Evolutionary conservation across 1,140 invertebrate genomes (phyloP), one percentile per base, ranked within the genome.

Genomic region (Holotrichia oblita): DNA sequence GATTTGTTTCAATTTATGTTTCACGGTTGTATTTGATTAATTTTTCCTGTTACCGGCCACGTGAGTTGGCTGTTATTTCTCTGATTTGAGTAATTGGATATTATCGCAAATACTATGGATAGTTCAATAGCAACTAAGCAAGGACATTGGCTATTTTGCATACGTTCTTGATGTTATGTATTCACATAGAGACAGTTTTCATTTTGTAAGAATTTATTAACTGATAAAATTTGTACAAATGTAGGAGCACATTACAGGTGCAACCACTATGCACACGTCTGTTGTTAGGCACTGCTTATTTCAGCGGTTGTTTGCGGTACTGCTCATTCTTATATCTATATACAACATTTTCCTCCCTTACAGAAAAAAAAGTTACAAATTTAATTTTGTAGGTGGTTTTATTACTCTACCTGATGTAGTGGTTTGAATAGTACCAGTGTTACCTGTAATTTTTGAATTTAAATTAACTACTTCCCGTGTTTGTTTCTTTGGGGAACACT

Each of bases 311-410:
- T 2, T 2, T 14, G 7, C 44, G 44, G 44, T 48, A 48, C 44
- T 48, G 44, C 44, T 1, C 44, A 64, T 64, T 1, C 59, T 22
- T 8, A 64, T n/a, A n/a, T 64, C 14, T 22, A 64, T 73, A 34
- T 40, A 40, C 27, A 17, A 73, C 72, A 73, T 73, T 73, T 41
- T 73, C 72, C 59, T 40, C 72, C 72, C 27, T 73, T 14, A 20
- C 64, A 69, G n/a, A n/a, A n/a, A 69, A 69, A 22, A 69, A 69
- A 27, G 24, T 73, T 73, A 73, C 27, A 73, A 2, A 73, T 73
- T 73, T 73, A 73, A 41, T 27, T 41, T 73, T 40, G 12, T 73
- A 73, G 72, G 72, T 40, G 72, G 72, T 73, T 73, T 73, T 14
- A 41, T 40, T 34, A 73, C 17, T 40, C 72, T 2, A 34, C 72